Evolutionary conservation across 2,797 vertebrate genomes (phyloP).

Genomic region (Lutjanus campechanus): DNA sequence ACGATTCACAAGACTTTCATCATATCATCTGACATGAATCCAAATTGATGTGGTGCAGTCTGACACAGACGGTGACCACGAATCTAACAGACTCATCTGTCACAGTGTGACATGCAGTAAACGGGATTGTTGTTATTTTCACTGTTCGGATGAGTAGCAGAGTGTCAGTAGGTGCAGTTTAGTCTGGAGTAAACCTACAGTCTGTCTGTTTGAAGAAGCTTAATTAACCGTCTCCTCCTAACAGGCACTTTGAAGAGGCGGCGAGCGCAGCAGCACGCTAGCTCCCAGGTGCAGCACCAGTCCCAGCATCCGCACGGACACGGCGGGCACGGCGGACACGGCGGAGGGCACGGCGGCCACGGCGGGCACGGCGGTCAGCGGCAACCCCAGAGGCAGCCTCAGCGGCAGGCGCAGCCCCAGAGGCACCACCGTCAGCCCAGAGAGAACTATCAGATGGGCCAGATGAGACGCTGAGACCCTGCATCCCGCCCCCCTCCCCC

Average conservation of each 20-base stretch:
- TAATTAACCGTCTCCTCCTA: neutral
- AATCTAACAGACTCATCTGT: slow-evolving; percentile 20
- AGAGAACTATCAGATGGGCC: slow-evolving; percentile 98
- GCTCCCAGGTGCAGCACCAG: slow-evolving; percentile 88
- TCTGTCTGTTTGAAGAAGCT: slow-evolving; percentile 6
- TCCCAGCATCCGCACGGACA: slow-evolving; percentile 89
- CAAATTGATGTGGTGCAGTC: neutral
- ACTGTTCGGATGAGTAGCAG: neutral
- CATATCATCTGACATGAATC: neutral
- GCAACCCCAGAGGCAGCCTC: slow-evolving; percentile 78
- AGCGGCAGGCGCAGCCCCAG: slow-evolving; percentile 86
- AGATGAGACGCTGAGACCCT: slow-evolving; percentile 95
- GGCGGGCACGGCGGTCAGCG: slow-evolving; percentile 75
- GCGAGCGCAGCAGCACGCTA: slow-evolving; percentile 92
- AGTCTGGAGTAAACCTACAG: neutral
- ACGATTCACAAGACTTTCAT: slow-evolving; percentile 3
- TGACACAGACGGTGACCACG: neutral
- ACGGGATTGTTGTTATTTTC: slow-evolving; percentile 30
- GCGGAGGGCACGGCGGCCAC: slow-evolving; percentile 50
- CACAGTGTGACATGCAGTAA: slow-evolving; percentile 24
- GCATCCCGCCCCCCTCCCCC: slow-evolving; percentile 81
- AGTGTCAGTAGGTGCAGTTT: slow-evolving; percentile 1
- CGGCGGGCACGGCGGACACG: slow-evolving; percentile 84
- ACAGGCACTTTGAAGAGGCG: slow-evolving; percentile 97
- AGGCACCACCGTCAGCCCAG: slow-evolving; percentile 93